These are phyloP conservation scores for Diogma glabrata DNA, from an alignment of 2,888 invertebrate species.

Conservation along the genomic window DNA sequence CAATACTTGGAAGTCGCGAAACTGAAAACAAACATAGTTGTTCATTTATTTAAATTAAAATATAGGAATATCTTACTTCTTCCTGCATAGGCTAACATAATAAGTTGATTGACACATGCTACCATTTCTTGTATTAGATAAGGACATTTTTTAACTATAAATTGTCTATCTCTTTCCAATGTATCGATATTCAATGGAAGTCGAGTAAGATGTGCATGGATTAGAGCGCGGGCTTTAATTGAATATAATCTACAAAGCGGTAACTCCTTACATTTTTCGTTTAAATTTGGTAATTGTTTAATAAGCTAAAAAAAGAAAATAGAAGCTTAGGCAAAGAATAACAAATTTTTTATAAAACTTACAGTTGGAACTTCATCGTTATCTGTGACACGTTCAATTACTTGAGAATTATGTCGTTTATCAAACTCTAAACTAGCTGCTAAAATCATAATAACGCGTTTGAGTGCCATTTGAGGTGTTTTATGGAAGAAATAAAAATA, in stretches of 20 bases:
- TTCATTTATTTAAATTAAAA: conserved; percentile 6
- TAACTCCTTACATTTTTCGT: conserved; percentile 92
- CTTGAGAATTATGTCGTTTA: conserved; percentile 85
- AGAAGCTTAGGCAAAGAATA: neutral
- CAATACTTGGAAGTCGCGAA: conserved; percentile 71
- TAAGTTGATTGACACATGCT: conserved; percentile 86
- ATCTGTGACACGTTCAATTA: conserved; percentile 84
- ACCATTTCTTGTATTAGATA: conserved; percentile 97
- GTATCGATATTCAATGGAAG: conserved; percentile 65
- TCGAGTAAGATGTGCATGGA: conserved; percentile 93
- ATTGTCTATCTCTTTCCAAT: conserved; percentile 72
- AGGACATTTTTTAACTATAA: conserved; percentile 80
- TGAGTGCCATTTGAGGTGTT: conserved; percentile 89
- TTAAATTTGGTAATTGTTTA: conserved; percentile 78
- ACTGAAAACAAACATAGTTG: conserved; percentile 40
- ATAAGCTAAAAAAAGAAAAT: conserved; percentile 53
- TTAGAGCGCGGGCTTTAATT: conserved; percentile 79
- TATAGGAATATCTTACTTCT: conserved; percentile 50
- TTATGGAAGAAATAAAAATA: conserved; percentile 94
- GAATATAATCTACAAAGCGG: conserved; percentile 90
- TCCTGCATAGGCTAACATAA: conserved; percentile 79
- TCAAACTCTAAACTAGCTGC: conserved; percentile 96
- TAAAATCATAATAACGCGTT: conserved; percentile 91
- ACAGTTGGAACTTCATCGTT: conserved; percentile 89
- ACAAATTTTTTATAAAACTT: conserved; percentile 28